Percentiles rank a stretch among this genome's conserved stretches.
These are phyloP conservation scores for Thunnus maccoyii DNA, from an alignment of 2,113 vertebrate genomes.

Conservation along the genomic window DNA sequence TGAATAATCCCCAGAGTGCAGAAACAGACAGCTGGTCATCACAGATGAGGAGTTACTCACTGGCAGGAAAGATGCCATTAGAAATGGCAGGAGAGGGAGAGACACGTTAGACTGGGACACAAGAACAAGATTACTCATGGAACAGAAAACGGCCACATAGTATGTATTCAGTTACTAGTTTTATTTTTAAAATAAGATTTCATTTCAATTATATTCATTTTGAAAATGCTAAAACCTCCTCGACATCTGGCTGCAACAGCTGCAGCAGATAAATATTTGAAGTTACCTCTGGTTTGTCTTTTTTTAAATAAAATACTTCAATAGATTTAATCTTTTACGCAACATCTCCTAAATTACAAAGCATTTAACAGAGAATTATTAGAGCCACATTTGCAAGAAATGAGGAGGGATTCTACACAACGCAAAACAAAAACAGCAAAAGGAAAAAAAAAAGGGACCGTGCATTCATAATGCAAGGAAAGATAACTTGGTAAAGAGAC, in stretches of 20 bases:
- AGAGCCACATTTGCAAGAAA: conserved; percentile 84
- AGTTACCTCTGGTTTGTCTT: conserved; percentile 87
- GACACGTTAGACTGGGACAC: conserved; percentile 79
- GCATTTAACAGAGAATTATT: conserved; percentile 80
- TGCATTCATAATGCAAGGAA: conserved; percentile 80
- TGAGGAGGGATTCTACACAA: conserved; percentile 84
- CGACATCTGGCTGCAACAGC: conserved; percentile 82
- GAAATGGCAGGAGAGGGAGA: conserved; percentile 78
- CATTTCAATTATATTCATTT: conserved; percentile 93
- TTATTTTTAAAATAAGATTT: conserved; percentile 99
- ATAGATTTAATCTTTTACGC: conserved; percentile 88
- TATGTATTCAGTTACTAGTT: conserved; percentile 80
- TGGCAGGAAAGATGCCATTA: conserved; percentile 77
- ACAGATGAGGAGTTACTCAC: conserved; percentile 84
- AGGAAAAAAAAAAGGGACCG: conserved; percentile 28
- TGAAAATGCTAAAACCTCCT: conserved; percentile 87
- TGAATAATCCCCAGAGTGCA: conserved; percentile 82
- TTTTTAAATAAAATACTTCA: conserved; percentile 97
- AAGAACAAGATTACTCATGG: conserved; percentile 81
- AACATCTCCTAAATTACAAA: conserved; percentile 95
- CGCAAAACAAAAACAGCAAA: conserved; percentile 57
- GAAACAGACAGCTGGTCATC: conserved; percentile 80
- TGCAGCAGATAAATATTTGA: conserved; percentile 87
- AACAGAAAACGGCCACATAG: conserved; percentile 81
- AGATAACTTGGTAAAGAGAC: conserved; percentile 42